phyloP scores from a whole-genome alignment of 2,888 invertebrate genomes.

The Cantharis nigra region DNA sequence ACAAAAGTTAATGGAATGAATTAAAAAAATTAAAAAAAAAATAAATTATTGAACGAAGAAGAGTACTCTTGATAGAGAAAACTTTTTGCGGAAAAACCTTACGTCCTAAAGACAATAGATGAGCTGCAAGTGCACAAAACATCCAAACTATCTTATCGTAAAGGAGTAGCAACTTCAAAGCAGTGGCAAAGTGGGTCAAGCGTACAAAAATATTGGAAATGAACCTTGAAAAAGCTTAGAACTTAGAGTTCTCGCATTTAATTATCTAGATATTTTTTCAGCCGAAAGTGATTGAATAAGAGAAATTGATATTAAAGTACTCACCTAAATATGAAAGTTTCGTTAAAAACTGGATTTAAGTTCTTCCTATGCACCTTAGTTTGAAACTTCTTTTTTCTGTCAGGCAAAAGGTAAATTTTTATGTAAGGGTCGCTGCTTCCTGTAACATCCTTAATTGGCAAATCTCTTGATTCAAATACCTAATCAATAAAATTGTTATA shows the following conservation, averaged over 20 bases:
- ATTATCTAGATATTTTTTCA: not conserved
- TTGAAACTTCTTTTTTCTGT: constrained; percentile 84
- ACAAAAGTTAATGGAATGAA: not conserved
- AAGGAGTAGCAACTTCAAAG: not conserved
- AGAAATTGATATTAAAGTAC: not conserved
- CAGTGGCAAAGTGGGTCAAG: not conserved
- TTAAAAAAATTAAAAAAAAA: not conserved
- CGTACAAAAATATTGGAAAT: not conserved
- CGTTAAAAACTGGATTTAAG: constrained; percentile 80
- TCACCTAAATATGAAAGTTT: constrained; percentile 82
- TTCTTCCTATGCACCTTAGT: constrained; percentile 84
- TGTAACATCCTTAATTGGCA: constrained; percentile 83
- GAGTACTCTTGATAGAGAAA: not conserved
- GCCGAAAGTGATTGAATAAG: not conserved
- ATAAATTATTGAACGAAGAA: not conserved
- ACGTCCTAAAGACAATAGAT: not conserved
- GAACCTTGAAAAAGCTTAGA: not conserved
- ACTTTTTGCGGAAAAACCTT: not conserved
- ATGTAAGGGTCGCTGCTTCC: constrained; percentile 89
- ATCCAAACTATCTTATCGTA: not conserved
- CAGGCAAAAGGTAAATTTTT: constrained; percentile 82
- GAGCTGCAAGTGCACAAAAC: not conserved
- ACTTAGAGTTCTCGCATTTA: not conserved
- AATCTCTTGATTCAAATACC: constrained; percentile 75
- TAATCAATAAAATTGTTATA: constrained; percentile 43